Percentiles rank a stretch among this genome's conserved stretches.
Evolutionary conservation across 1,140 invertebrate species (phyloP).

Genomic region (Adelges cooleyi): DNA sequence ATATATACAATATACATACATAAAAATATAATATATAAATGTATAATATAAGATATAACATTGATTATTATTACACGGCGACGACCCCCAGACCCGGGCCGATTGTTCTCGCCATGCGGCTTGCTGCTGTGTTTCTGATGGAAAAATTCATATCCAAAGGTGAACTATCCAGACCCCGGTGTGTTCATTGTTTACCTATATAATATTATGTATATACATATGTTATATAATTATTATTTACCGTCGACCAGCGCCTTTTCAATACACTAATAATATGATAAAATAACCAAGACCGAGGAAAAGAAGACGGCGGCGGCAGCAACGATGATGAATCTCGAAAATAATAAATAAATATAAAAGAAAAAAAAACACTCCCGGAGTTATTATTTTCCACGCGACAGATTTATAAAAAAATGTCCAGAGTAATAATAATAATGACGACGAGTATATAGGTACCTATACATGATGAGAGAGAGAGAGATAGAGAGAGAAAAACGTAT

Average conservation of each 20-base stretch:
- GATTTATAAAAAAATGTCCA: not conserved
- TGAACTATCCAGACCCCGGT: conserved; percentile 3
- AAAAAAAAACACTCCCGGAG: conserved; percentile 5
- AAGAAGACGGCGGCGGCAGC: not conserved
- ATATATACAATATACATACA: too few species aligned
- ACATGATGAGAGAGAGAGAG: too few species aligned
- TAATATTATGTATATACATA: not conserved
- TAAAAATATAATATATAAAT: too few species aligned
- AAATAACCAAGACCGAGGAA: too few species aligned
- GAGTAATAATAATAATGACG: conserved; percentile 10
- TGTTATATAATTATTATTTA: not conserved
- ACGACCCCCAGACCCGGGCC: conserved; percentile 19
- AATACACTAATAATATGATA: not conserved
- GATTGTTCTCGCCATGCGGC: conserved; percentile 6
- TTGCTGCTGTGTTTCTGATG: conserved; percentile 24
- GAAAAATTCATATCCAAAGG: conserved; percentile 25
- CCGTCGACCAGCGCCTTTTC: not conserved
- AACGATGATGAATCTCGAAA: not conserved
- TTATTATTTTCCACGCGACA: conserved; percentile 24
- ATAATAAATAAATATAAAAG: too few species aligned
- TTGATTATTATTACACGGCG: not conserved
- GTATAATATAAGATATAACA: too few species aligned
- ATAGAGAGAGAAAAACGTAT: conserved; percentile 1
- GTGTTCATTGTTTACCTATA: conserved; percentile 25
- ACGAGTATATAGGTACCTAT: too few species aligned